Conservation (phyloP, 2,888 invertebrate species). For the Xanthia togata region DNA sequence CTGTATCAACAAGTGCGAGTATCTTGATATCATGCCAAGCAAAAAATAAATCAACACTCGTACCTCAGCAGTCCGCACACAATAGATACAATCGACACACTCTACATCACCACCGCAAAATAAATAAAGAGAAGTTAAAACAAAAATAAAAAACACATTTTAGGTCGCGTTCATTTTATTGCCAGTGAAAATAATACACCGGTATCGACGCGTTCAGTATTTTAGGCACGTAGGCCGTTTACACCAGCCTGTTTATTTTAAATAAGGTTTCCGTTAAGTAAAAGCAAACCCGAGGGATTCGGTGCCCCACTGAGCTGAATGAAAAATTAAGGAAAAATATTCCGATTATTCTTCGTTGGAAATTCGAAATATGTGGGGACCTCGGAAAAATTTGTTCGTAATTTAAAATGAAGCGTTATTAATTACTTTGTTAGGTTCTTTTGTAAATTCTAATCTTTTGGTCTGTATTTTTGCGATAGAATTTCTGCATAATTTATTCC, state of each 20-base stretch:
- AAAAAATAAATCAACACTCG: slow-evolving; percentile 41
- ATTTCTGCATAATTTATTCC: neutral
- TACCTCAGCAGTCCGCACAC: slow-evolving; percentile 27
- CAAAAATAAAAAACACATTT: slow-evolving; percentile 59
- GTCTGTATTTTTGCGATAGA: neutral
- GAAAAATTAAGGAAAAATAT: slow-evolving; percentile 86
- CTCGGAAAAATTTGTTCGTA: slow-evolving; percentile 48
- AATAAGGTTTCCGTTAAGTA: slow-evolving; percentile 88
- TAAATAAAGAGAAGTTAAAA: slow-evolving; percentile 57
- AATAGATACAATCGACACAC: slow-evolving; percentile 49
- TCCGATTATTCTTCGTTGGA: slow-evolving; percentile 74
- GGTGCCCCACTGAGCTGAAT: slow-evolving; percentile 80
- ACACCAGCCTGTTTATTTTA: slow-evolving; percentile 88
- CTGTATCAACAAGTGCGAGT: slow-evolving; percentile 48
- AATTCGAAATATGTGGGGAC: slow-evolving; percentile 69
- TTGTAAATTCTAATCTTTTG: slow-evolving; percentile 36
- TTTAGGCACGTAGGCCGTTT: slow-evolving; percentile 86
- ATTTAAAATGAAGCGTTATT: slow-evolving; percentile 54
- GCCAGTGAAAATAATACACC: slow-evolving; percentile 82
- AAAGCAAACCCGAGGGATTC: slow-evolving; percentile 84
- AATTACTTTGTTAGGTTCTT: slow-evolving; percentile 46
- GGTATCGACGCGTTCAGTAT: slow-evolving; percentile 81
- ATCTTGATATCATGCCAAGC: slow-evolving; percentile 43
- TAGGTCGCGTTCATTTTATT: slow-evolving; percentile 77
- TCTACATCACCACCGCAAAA: slow-evolving; percentile 41